phyloP scores from a whole-genome alignment of 2,888 invertebrate species.

The Apotomis turbidana region DNA sequence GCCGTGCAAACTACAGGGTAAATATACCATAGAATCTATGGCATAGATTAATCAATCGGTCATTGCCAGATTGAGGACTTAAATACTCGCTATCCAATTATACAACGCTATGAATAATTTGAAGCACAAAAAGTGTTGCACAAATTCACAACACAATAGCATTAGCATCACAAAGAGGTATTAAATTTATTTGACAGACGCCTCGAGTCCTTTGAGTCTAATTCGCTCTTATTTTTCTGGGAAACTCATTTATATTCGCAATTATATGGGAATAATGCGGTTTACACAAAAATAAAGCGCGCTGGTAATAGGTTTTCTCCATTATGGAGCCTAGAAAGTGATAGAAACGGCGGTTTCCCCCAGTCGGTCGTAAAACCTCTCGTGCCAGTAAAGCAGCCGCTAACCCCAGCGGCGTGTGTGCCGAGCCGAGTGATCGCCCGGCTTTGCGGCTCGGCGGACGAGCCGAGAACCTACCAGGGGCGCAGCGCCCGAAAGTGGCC shows the following conservation, averaged over 20 bases:
- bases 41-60: too few relatives aligned
- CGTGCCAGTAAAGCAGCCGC: conserved; percentile 43
- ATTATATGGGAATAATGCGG: neutral
- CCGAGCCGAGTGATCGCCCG: conserved; percentile 58
- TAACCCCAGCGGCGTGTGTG: conserved; percentile 63
- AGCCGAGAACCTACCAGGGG: conserved; percentile 68
- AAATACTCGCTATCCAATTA: neutral
- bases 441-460: conserved; percentile 73
- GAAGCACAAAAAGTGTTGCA: conserved; percentile 60
- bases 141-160: conserved; percentile 59
- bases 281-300: neutral
- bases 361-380: conserved; percentile 44
- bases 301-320: neutral
- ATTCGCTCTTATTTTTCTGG: neutral
- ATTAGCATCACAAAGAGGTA: conserved; percentile 66
- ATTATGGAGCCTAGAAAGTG: conserved; percentile 23
- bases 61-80: neutral
- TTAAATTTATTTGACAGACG: conserved; percentile 55
- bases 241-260: conserved; percentile 6
- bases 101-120: conserved; percentile 23
- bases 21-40: too few relatives aligned
- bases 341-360: conserved; percentile 23
- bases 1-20: too few relatives aligned
- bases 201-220: neutral
- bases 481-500: conserved; percentile 67